These are phyloP conservation scores for Nipponacmea schrenckii DNA, from an alignment of 2,888 invertebrate species.

Conservation along the genomic window DNA sequence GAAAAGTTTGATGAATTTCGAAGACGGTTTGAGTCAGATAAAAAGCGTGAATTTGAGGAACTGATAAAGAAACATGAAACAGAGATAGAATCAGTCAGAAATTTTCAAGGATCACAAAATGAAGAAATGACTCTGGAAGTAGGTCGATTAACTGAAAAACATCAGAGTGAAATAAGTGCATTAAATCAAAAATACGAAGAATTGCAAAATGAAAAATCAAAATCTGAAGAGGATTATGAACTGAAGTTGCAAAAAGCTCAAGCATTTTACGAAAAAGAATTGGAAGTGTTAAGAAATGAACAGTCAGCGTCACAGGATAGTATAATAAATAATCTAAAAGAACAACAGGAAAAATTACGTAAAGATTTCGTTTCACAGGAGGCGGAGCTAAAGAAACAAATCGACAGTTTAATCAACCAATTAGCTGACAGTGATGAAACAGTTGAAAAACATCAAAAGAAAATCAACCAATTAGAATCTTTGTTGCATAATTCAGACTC, in stretches of 20 bases:
- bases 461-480: slow-evolving; percentile 41
- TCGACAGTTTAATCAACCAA: slow-evolving; percentile 57
- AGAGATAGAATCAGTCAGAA: slow-evolving; percentile 54
- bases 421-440: slow-evolving; percentile 58
- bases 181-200: slow-evolving; percentile 44
- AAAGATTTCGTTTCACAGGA: slow-evolving; percentile 56
- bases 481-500: slow-evolving; percentile 43
- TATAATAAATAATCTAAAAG: slow-evolving; percentile 42
- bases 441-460: slow-evolving; percentile 44
- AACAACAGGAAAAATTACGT: slow-evolving; percentile 56
- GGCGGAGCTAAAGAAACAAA: slow-evolving; percentile 50
- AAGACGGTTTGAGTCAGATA: slow-evolving; percentile 50
- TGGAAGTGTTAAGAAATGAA: slow-evolving; percentile 52
- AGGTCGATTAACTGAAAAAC: slow-evolving; percentile 53
- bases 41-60: slow-evolving; percentile 51
- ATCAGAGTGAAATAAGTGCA: slow-evolving; percentile 47
- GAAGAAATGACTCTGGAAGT: slow-evolving; percentile 52
- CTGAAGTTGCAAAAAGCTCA: slow-evolving; percentile 61
- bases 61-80: slow-evolving; percentile 48
- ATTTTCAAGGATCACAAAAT: slow-evolving; percentile 45
- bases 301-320: slow-evolving; percentile 47
- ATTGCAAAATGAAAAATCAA: slow-evolving; percentile 48
- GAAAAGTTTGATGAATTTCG: slow-evolving; percentile 51
- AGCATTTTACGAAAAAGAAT: slow-evolving; percentile 65
- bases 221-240: slow-evolving; percentile 59